Evolutionary conservation across 2,113 vertebrate species (phyloP).

Genomic region (Sporophila hypoxantha): DNA sequence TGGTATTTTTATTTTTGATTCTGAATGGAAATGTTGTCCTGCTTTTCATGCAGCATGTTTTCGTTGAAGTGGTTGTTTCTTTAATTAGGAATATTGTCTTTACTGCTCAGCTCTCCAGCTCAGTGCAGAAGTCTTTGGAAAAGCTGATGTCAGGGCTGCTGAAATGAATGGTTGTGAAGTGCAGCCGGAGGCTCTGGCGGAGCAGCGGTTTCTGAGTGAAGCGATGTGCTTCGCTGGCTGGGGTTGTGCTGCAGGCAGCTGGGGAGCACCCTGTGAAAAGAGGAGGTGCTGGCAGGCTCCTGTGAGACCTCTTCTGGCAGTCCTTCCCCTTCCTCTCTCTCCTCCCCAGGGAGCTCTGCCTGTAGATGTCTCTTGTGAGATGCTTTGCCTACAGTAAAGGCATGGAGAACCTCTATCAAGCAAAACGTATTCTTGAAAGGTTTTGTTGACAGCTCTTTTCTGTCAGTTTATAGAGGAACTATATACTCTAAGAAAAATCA

Average conservation of each 20-base stretch:
- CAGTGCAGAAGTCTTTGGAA: neutral
- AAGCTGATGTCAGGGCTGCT: slow-evolving; percentile 17
- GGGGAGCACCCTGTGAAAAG: neutral
- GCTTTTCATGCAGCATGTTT: neutral
- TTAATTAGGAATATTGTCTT: slow-evolving; percentile 4
- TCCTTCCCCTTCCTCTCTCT: neutral
- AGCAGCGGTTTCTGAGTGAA: neutral
- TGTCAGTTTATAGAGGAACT: neutral
- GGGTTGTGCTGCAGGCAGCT: neutral
- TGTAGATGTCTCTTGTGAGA: neutral
- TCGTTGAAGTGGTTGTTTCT: neutral
- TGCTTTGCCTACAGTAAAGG: neutral
- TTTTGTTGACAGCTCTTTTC: neutral
- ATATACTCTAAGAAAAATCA: neutral
- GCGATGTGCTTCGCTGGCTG: neutral
- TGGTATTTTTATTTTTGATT: neutral
- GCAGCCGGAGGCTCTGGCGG: neutral
- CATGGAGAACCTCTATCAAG: neutral
- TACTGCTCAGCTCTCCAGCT: neutral
- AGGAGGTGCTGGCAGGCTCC: neutral
- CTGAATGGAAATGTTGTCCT: neutral
- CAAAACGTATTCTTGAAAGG: neutral
- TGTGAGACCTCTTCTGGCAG: neutral
- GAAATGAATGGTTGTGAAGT: slow-evolving; percentile 1
- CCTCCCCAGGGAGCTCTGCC: neutral